Evolutionary conservation across 2,888 invertebrate species (phyloP).

Genomic region (Pristionchus japonicus): DNA sequence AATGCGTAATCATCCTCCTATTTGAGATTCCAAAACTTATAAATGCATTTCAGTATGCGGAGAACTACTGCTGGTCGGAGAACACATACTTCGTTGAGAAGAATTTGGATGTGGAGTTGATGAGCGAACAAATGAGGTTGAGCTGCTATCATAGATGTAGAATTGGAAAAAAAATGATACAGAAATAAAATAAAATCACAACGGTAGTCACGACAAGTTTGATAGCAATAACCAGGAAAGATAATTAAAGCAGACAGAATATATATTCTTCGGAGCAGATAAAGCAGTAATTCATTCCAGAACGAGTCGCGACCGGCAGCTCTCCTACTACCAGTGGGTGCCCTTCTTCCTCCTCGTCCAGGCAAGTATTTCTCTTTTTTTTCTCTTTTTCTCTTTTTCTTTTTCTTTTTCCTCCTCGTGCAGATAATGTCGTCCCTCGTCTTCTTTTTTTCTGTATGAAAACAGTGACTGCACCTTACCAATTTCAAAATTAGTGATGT

Average conservation of each 20-base stretch:
- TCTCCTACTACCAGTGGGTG: slow-evolving; percentile 74
- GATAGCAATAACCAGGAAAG: no score
- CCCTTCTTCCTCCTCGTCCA: slow-evolving; percentile 72
- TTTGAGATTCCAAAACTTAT: no score
- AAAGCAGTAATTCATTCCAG: slow-evolving; percentile 52
- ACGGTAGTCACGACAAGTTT: no score
- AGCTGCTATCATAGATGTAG: no score
- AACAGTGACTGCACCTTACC: no score
- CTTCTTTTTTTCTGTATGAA: no score
- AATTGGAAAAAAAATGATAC: not conserved
- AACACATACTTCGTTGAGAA: slow-evolving; percentile 72
- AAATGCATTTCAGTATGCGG: slow-evolving; percentile 73
- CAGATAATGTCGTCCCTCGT: no score
- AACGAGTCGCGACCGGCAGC: slow-evolving; percentile 63
- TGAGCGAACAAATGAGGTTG: slow-evolving; percentile 62
- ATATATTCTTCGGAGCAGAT: no score
- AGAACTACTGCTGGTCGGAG: slow-evolving; percentile 73
- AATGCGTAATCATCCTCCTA: not conserved
- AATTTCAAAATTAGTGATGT: not conserved
- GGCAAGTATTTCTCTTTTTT: not conserved
- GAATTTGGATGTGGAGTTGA: slow-evolving; percentile 65
- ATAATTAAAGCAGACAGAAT: no score
- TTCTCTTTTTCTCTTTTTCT: no score
- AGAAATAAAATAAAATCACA: no score
- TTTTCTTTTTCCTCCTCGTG: no score